Evolutionary conservation across 1,140 invertebrate genomes (phyloP).

Genomic region (Tetramorium alpestre): DNA sequence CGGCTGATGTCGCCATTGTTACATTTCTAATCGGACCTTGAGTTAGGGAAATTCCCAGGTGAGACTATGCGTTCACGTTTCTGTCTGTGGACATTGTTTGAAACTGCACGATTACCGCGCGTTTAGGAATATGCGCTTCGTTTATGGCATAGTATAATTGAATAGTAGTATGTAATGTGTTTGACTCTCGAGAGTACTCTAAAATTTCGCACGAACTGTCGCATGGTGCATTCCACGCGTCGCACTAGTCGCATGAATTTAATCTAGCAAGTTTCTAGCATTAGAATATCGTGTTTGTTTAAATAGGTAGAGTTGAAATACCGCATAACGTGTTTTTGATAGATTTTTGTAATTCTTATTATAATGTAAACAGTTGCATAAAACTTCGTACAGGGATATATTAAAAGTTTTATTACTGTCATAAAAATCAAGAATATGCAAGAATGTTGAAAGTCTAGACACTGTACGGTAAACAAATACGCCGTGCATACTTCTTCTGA

Average conservation of each 20-base stretch:
- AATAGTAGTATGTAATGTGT: not conserved
- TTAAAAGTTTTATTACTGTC: not conserved
- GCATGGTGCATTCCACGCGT: not conserved
- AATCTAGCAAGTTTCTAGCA: not conserved
- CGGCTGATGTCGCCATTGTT: constrained; percentile 57
- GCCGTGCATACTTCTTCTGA: not conserved
- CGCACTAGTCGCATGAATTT: not conserved
- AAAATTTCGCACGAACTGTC: constrained; percentile 29
- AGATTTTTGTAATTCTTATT: constrained; percentile 8
- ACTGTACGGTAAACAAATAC: not conserved
- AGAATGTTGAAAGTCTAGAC: not conserved
- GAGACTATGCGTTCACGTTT: constrained; percentile 3
- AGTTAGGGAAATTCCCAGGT: constrained; percentile 50
- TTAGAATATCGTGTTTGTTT: not conserved
- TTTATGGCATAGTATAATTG: constrained; percentile 21
- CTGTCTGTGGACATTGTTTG: constrained; percentile 31
- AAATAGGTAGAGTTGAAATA: not conserved
- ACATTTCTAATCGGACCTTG: constrained; percentile 51
- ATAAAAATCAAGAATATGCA: not conserved
- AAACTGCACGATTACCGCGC: constrained; percentile 23
- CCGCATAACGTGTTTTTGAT: not conserved
- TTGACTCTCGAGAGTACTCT: constrained; percentile 17
- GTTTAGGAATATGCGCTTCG: constrained; percentile 30
- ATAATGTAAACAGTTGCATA: not conserved
- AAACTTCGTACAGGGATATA: not conserved